A percentile compares a stretch with the other conserved stretches of the same genome.
phyloP scores from a whole-genome alignment of 1,140 invertebrate genomes.

The Luehdorfia chinensis region DNA sequence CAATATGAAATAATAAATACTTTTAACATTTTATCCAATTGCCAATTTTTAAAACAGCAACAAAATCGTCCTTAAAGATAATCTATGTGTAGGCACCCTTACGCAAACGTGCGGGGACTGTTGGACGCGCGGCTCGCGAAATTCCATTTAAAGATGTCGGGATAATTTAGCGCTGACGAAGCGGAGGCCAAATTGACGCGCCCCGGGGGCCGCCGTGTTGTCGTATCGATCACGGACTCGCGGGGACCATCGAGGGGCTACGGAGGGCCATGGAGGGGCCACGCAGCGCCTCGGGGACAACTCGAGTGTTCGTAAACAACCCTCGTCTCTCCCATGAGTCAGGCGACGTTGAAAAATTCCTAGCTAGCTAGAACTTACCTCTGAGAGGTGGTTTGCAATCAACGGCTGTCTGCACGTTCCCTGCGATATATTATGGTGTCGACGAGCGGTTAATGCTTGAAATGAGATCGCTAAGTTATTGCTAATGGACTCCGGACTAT shows the following conservation, averaged over 20 bases:
- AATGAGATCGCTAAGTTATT: too few relatives aligned
- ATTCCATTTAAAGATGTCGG: slow-evolving; percentile 75
- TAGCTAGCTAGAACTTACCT: not conserved
- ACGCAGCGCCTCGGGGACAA: slow-evolving; percentile 31
- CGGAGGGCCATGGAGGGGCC: not conserved
- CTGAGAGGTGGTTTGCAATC: not conserved
- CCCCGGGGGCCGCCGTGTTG: slow-evolving; percentile 49
- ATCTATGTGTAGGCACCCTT: slow-evolving; percentile 22
- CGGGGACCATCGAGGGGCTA: slow-evolving; percentile 9
- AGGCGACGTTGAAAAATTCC: slow-evolving; percentile 9
- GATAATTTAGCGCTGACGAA: slow-evolving; percentile 75
- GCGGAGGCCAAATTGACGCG: slow-evolving; percentile 67
- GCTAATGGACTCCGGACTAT: too few relatives aligned
- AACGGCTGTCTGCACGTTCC: slow-evolving; percentile 2
- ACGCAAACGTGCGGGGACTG: slow-evolving; percentile 46
- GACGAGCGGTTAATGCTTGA: not conserved
- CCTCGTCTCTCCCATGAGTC: slow-evolving; percentile 19
- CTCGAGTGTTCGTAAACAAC: slow-evolving; percentile 44
- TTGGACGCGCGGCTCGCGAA: slow-evolving; percentile 55
- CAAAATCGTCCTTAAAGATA: too few relatives aligned
- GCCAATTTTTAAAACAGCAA: too few relatives aligned
- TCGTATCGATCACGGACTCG: slow-evolving; percentile 55
- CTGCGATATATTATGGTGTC: not conserved
- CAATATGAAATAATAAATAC: too few relatives aligned
- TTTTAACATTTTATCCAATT: too few relatives aligned